Conservation (phyloP, 2,888 invertebrate genomes). For the Rapana venosa region DNA sequence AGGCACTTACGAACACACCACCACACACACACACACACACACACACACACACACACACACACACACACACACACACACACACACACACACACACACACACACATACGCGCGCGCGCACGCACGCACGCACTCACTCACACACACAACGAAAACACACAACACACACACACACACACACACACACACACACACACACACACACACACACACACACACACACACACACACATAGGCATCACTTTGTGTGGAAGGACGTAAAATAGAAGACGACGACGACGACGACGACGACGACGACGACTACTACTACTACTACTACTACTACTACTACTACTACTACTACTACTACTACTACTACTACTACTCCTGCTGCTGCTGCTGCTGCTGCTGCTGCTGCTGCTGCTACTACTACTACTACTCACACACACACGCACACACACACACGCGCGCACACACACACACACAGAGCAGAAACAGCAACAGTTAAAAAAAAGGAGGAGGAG, state of each 20-base stretch:
- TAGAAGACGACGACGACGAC: too few relatives aligned
- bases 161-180: background rate
- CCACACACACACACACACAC: slow-evolving; percentile 26
- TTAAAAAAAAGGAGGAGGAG: too few relatives aligned
- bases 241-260: too few relatives aligned
- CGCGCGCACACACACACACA: background rate
- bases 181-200: background rate
- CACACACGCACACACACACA: background rate
- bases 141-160: background rate
- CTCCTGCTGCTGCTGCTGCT: too few relatives aligned
- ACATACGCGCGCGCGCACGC: background rate
- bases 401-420: too few relatives aligned
- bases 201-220: background rate
- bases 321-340: too few relatives aligned
- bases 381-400: too few relatives aligned
- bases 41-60: slow-evolving; percentile 12
- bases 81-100: slow-evolving; percentile 21
- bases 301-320: too few relatives aligned
- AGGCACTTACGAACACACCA: too few relatives aligned
- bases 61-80: slow-evolving; percentile 30
- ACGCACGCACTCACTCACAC: background rate
- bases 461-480: background rate
- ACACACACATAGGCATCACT: too few relatives aligned
- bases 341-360: too few relatives aligned
- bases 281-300: too few relatives aligned